Evolutionary conservation across 2,113 vertebrate genomes (phyloP), one percentile per base, ranked within the genome.

Genomic region (Amazona vittata): DNA sequence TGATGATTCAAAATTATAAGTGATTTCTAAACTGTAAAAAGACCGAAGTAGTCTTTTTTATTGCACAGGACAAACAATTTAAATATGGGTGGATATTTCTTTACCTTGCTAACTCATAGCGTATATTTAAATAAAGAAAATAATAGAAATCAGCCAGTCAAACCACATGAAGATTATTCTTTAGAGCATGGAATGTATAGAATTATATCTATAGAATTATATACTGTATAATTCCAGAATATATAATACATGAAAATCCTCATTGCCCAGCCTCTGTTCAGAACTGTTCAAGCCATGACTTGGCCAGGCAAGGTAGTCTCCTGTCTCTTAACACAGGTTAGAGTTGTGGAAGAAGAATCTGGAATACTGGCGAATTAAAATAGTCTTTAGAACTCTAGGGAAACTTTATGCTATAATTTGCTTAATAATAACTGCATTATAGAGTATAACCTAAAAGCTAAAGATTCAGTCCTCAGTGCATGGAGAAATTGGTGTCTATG

Each of bases 291-390:
- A 82, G 4, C 14, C 25, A 1, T 85, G 31, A 37, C 13, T 87
- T 52, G 8, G 8, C 33, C 24, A 52, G 33, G 16, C 9, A 0
- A 0, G 10, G 24, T 17, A 82, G 37, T 65, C 15, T 87, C 7
- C 19, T 41, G 4, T 57, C 50, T 68, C 11, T 22, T 39, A 94
- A 68, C 7, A n/a, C 12, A 53, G 18, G 4, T 19, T 77, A 24
- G 4, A 79, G 28, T 4, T 52, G 5, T 20, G 31, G 11, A 90
- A 71, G 39, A 49, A 53, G 11, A 77, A 65, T 67, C 15, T 73
- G 31, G 46, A 6, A 11, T 69, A 47, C 14, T 18, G 24, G 1
- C 10, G 25, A 60, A 77, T 67, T 37, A 65, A 83, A 75, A 64
- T 33, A 9, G 1, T 52, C 52, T 82, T 71, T 65, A 41, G 41